Conservation (phyloP, 2,888 invertebrate species). For the Mantis religiosa region DNA sequence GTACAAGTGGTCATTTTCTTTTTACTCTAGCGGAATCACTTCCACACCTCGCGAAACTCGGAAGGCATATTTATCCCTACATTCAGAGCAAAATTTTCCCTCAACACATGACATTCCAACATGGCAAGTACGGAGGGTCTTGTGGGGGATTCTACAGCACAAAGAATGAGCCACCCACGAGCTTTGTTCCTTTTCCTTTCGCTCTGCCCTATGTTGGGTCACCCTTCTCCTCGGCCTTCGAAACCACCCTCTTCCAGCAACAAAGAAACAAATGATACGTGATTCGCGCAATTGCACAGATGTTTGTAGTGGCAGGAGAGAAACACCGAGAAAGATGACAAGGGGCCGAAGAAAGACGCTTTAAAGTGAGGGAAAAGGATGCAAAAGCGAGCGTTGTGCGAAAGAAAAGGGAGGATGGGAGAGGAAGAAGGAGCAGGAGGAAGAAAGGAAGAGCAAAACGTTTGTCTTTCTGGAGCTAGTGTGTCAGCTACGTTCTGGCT, state of each 20-base stretch:
- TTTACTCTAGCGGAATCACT: neutral
- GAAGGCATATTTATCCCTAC: neutral
- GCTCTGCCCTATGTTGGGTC: neutral
- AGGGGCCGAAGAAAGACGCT: neutral
- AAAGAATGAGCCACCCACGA: slow-evolving; percentile 9
- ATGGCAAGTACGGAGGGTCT: neutral
- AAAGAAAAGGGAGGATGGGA: neutral
- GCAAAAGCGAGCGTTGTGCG: neutral
- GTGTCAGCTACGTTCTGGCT: neutral
- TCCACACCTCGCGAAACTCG: no score
- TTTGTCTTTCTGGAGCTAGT: slow-evolving; percentile 23
- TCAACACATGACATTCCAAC: neutral
- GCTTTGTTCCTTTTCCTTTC: neutral
- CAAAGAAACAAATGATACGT: slow-evolving; percentile 13
- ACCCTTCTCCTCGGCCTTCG: neutral
- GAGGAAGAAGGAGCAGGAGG: neutral
- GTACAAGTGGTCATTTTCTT: neutral
- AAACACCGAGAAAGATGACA: neutral
- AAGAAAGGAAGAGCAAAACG: slow-evolving; percentile 19
- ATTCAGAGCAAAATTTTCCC: neutral
- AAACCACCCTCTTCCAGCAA: neutral
- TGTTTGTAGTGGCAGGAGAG: slow-evolving; percentile 7
- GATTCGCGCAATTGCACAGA: slow-evolving; percentile 14
- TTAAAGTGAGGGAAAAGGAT: neutral
- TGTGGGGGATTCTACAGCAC: neutral